A percentile compares a stretch with the other conserved stretches of the same genome.
phyloP scores from a whole-genome alignment of 2,888 invertebrate species.

The Alitta virens region DNA sequence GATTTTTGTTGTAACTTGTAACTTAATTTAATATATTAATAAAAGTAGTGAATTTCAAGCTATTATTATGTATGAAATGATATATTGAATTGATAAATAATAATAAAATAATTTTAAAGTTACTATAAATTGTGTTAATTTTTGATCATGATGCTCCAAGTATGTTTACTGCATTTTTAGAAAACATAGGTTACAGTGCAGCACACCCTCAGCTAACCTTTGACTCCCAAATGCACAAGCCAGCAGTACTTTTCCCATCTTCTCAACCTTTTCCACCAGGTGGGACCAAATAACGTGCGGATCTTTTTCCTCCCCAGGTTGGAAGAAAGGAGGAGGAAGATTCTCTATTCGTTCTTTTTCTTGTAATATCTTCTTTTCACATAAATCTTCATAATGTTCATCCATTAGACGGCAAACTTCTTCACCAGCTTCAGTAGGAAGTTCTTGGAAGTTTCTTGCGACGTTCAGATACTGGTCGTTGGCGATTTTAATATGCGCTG shows the following conservation, averaged over 20 bases:
- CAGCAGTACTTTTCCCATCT: slow-evolving; percentile 39
- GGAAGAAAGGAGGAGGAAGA: slow-evolving; percentile 35
- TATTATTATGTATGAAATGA: too few relatives aligned
- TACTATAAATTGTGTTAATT: too few relatives aligned
- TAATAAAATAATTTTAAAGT: too few relatives aligned
- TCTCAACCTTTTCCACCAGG: slow-evolving; percentile 37
- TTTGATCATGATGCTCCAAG: too few relatives aligned
- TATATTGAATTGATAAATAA: too few relatives aligned
- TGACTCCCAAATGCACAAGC: slow-evolving; percentile 51
- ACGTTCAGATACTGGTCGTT: slow-evolving; percentile 37
- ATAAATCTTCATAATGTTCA: slow-evolving; percentile 25
- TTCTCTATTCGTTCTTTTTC: background rate
- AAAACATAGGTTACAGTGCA: too few relatives aligned
- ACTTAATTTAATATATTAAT: too few relatives aligned
- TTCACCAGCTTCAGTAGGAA: slow-evolving; percentile 31
- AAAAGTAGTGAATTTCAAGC: too few relatives aligned
- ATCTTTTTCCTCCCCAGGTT: slow-evolving; percentile 15
- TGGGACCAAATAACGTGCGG: slow-evolving; percentile 10
- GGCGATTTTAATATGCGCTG: slow-evolving; percentile 26
- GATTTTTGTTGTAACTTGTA: too few relatives aligned
- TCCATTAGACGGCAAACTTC: slow-evolving; percentile 35
- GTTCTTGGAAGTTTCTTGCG: slow-evolving; percentile 43
- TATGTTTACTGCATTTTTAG: too few relatives aligned
- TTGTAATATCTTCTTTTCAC: slow-evolving; percentile 21
- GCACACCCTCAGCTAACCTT: slow-evolving; percentile 31